These are phyloP conservation scores for Leptinotarsa tumamoca DNA, from an alignment of 2,888 invertebrate genomes.

Conservation along the genomic window DNA sequence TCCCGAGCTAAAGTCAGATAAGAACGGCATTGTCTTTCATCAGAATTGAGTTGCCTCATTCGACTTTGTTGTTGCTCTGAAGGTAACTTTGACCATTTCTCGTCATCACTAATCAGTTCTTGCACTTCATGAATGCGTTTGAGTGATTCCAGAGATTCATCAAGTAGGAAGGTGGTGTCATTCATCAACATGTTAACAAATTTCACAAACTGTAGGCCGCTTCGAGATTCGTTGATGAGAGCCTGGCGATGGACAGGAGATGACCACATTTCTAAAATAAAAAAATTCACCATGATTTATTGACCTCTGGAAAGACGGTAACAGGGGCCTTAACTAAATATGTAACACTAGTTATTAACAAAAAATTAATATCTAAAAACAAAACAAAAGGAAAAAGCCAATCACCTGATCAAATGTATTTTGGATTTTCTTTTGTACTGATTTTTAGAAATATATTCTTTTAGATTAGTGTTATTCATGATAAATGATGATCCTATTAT, in stretches of 20 bases:
- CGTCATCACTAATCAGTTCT: slow-evolving; percentile 80
- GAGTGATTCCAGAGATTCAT: slow-evolving; percentile 94
- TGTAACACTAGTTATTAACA: too few species aligned
- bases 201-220: slow-evolving; percentile 93
- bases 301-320: too few species aligned
- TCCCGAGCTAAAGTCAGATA: slow-evolving; percentile 93
- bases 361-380: too few species aligned
- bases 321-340: too few species aligned
- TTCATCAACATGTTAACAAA: slow-evolving; percentile 99
- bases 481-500: too few species aligned
- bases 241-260: slow-evolving; percentile 87
- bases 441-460: too few species aligned
- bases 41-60: slow-evolving; percentile 82
- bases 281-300: not conserved
- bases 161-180: slow-evolving; percentile 95
- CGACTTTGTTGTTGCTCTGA: slow-evolving; percentile 80
- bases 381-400: too few species aligned
- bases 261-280: slow-evolving; percentile 83
- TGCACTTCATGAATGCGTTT: slow-evolving; percentile 91
- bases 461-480: too few species aligned
- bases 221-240: slow-evolving; percentile 91
- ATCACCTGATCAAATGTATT: too few species aligned
- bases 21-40: slow-evolving; percentile 89
- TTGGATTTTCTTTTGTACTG: too few species aligned
- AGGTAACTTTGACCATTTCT: slow-evolving; percentile 75